Evolutionary conservation across 2,113 vertebrate species (phyloP), one percentile per base, ranked within the genome.

Genomic region (Forbesichthys agassizii): DNA sequence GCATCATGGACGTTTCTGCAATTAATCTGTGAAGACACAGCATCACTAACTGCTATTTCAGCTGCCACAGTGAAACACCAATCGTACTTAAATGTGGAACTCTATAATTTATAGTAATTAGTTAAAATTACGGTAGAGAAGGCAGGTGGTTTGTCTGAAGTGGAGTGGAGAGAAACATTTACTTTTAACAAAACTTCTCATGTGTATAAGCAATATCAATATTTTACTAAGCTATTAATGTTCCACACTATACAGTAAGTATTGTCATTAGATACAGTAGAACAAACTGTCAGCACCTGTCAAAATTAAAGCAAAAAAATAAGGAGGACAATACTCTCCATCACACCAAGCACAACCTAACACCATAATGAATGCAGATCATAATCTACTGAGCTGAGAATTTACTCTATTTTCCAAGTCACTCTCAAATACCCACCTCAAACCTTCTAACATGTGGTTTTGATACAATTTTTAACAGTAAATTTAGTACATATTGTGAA

Each of bases 1-100:
- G 94, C 94, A 93, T 94, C 93, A 93, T 93, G 93, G 93, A 66
- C 93, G 93, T 93, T 93, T 94, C 93, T 93, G 93, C 94, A 95
- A 94, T 95, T 94, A 94, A 95, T 93, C 93, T 94, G 94, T 93
- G 94, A 94, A 94, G 93, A 94, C 94, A 95, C 93, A 93, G 94
- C 92, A 92, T 94, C 93, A 93, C 93, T 95, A 94, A 95, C 93
- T 95, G 94, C 93, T 94, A 94, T 93, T 93, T 93, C 93, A 93
- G 93, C 94, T 94, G 92, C 93, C 93, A 94, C 93, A 93, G 94
- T 94, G 93, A 91, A 93, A 94, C 93, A 95, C 94, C 94, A 94
- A 93, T 92, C 94, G 94, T 94, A 93, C 92, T 93, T 92, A 94
- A 93, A 93, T 93, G 93, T 92, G 93, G 93, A 12, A 94, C 61